Evolutionary conservation across 2,888 invertebrate species (phyloP), one percentile per base, ranked within the genome.

Genomic region (Cantharis flavilabris): DNA sequence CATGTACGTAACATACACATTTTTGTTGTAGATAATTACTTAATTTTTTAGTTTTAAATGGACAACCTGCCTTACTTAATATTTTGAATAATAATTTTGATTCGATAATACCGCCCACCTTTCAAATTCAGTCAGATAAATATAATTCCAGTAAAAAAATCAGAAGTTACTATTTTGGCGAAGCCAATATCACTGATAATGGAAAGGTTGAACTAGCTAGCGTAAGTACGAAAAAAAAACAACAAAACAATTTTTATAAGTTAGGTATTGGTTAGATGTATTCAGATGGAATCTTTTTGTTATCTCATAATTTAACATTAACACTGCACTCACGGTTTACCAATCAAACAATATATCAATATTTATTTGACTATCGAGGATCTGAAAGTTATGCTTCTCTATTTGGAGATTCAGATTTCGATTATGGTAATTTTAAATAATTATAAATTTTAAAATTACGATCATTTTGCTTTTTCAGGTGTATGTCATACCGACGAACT

Each of bases 311-410:
- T n/a, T 9, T 18, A 7, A 20, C 64, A 16, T 9, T 70, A 7
- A 16, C 16, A 10, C 4, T 74, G 10, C 33, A 65, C 18, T 11
- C 62, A 2, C n/a, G 16, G 14, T 70, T 5, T 11, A 28, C 64
- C 62, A 88, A 89, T 0, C 13, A 33, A 23, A 91, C 93, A 0
- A 90, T 93, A 3, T 94, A 91, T 84, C 91, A 93, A 64, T 95
- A 95, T 84, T 89, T 93, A 70, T 91, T 94, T 76, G 89, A 91
- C 0, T 93, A 94, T 84, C 90, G 90, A 85, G 94, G 93, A 1
- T 89, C 90, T 5, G 90, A 91, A 63, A 94, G 94, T 80, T 94
- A 94, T 84, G 93, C 93, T 1, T 90, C 90, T 86, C 90, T 94
- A 77, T 94, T 94, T 82, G 94, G 94, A 0, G 94, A 92, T 72